phyloP scores from a whole-genome alignment of 2,888 invertebrate species.

The Acanthacorydalis orientalis region DNA sequence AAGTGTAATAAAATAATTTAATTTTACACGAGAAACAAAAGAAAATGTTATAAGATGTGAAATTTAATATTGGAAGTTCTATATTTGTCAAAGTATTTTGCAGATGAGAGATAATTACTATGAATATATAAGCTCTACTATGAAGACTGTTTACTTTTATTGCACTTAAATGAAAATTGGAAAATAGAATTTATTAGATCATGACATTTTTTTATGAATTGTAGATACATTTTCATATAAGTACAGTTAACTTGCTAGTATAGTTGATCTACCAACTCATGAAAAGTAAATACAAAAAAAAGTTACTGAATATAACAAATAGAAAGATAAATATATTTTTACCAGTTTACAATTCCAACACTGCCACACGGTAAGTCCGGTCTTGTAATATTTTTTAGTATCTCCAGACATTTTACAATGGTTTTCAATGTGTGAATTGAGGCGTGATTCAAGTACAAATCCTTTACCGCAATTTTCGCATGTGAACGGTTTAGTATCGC shows the following conservation, averaged over 20 bases:
- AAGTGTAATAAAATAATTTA: no score
- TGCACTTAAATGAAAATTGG: no score
- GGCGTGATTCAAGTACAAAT: conserved; percentile 26
- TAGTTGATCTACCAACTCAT: neutral
- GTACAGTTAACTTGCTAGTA: neutral
- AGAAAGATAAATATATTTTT: neutral
- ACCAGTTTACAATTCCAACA: conserved; percentile 25
- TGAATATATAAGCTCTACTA: no score
- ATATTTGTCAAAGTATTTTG: no score
- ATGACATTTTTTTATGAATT: no score
- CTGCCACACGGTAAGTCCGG: conserved; percentile 27
- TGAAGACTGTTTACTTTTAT: no score
- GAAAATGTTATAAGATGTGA: no score
- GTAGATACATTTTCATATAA: no score
- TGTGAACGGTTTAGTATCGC: conserved; percentile 21
- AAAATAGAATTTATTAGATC: no score
- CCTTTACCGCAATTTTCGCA: conserved; percentile 27
- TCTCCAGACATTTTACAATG: conserved; percentile 25
- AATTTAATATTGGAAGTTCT: no score
- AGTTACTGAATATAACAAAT: neutral
- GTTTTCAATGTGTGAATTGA: conserved; percentile 26
- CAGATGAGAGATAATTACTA: no score
- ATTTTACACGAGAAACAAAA: no score
- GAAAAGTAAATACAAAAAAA: neutral
- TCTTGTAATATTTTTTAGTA: conserved; percentile 26